Evolutionary conservation across 2,888 invertebrate species (phyloP).

Genomic region (Pandemis cinnamomeana): DNA sequence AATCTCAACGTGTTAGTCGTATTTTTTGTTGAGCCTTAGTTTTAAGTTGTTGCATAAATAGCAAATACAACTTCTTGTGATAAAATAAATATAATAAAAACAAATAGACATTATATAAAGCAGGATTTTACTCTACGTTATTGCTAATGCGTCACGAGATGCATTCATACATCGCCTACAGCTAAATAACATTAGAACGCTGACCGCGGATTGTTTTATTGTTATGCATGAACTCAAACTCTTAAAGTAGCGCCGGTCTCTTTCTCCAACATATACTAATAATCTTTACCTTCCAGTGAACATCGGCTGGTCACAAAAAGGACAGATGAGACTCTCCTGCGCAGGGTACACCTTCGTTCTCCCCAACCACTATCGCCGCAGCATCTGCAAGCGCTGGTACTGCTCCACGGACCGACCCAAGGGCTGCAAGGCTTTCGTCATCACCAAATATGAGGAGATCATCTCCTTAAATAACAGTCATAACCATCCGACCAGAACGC

Average conservation of each 20-base stretch:
- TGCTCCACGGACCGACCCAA: constrained; percentile 54
- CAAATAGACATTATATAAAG: too few relatives aligned
- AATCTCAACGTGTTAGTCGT: neutral
- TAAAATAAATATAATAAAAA: neutral
- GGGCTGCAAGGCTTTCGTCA: constrained; percentile 55
- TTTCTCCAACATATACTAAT: neutral
- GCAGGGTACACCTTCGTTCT: constrained; percentile 31
- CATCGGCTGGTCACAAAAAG: constrained; percentile 33
- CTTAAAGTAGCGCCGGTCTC: neutral
- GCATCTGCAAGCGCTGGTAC: constrained; percentile 53
- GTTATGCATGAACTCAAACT: neutral
- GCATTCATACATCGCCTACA: neutral
- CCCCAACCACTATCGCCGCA: constrained; percentile 23
- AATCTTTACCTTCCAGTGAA: constrained; percentile 16
- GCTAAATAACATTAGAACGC: neutral
- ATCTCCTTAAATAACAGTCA: constrained; percentile 49
- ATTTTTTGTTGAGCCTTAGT: neutral
- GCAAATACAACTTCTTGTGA: neutral
- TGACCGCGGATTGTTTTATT: neutral
- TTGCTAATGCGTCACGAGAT: too few relatives aligned
- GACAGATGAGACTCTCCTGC: constrained; percentile 37
- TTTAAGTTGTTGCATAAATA: neutral
- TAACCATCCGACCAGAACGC: constrained; percentile 40
- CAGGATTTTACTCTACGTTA: too few relatives aligned
- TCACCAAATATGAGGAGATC: constrained; percentile 47